Evolutionary conservation across 2,888 invertebrate species (phyloP).

Genomic region (Eupithecia subfuscata): DNA sequence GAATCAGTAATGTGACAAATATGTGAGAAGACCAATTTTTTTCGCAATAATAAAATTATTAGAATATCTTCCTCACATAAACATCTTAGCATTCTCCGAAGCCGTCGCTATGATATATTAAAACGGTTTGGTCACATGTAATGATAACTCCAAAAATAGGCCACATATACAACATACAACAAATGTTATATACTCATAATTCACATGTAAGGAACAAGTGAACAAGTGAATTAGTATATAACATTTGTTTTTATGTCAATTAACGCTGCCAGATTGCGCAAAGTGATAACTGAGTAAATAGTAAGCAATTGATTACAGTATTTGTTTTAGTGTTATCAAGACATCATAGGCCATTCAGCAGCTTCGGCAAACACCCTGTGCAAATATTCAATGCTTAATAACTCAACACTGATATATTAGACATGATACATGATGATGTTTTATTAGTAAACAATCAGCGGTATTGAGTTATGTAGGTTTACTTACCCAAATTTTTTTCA

Average conservation of each 20-base stretch:
- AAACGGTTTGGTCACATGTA: background rate
- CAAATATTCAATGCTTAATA: constrained; percentile 61
- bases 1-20: too few relatives aligned
- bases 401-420: constrained; percentile 56
- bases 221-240: background rate
- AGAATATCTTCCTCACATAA: too few relatives aligned
- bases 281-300: constrained; percentile 53
- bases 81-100: background rate
- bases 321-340: constrained; percentile 57
- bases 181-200: too few relatives aligned
- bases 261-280: constrained; percentile 38
- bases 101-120: background rate
- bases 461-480: background rate
- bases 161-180: too few relatives aligned
- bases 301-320: constrained; percentile 51
- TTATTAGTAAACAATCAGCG: background rate
- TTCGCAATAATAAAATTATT: too few relatives aligned
- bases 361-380: constrained; percentile 53
- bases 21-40: too few relatives aligned
- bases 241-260: constrained; percentile 14
- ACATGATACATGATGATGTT: constrained; percentile 45
- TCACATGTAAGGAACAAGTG: too few relatives aligned
- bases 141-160: background rate
- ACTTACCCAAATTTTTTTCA: background rate
- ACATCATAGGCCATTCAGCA: constrained; percentile 56